A percentile compares a stretch with the other conserved stretches of the same genome.
Conservation (phyloP, 2,797 vertebrate genomes). For the Sylvia borin region DNA sequence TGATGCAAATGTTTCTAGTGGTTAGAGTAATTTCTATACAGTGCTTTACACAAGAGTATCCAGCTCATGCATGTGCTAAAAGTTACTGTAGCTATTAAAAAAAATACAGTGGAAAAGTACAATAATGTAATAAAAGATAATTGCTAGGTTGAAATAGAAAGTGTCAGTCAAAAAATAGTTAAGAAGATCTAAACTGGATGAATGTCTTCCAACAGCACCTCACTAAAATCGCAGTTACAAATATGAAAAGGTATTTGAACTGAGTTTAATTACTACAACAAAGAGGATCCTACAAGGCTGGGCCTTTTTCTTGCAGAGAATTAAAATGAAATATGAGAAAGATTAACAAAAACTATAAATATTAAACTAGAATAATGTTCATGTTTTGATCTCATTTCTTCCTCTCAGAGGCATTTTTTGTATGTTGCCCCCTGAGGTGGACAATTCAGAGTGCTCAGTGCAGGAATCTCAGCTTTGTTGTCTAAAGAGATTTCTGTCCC, state of each 20-base stretch:
- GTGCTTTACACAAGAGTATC: background rate
- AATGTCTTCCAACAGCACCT: background rate
- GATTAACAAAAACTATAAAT: background rate
- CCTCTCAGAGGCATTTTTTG: background rate
- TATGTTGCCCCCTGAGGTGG: background rate
- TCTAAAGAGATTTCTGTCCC: background rate
- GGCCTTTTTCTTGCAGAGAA: background rate
- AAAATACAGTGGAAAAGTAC: background rate
- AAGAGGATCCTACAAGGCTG: background rate
- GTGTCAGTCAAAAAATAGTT: slow-evolving; percentile 12
- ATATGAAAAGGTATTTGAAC: background rate
- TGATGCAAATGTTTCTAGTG: background rate
- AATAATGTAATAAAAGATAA: background rate
- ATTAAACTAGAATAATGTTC: background rate
- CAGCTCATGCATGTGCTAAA: background rate
- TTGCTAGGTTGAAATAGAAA: background rate
- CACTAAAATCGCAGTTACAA: background rate
- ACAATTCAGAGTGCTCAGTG: background rate
- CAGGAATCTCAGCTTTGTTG: background rate
- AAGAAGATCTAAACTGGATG: background rate
- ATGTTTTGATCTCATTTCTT: background rate
- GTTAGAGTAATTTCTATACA: background rate
- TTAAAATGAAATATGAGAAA: background rate
- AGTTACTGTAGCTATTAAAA: background rate
- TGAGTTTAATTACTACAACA: slow-evolving; percentile 12